Evolutionary conservation across 2,888 invertebrate species (phyloP).

Genomic region (Diogma glabrata): DNA sequence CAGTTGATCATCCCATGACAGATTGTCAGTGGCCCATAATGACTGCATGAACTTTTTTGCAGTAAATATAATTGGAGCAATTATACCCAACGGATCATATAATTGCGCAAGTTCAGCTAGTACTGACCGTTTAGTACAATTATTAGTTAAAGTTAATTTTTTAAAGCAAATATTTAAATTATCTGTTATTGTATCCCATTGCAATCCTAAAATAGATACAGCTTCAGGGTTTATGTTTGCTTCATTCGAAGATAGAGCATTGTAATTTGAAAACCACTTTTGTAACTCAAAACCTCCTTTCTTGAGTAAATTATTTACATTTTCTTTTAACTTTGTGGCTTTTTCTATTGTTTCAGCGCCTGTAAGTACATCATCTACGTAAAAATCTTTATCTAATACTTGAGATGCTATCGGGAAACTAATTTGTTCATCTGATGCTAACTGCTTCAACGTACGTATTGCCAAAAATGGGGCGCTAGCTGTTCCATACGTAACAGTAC

Average conservation of each 20-base stretch:
- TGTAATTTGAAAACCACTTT: not conserved
- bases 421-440: not conserved
- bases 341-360: not conserved
- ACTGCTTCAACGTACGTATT: not conserved
- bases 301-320: not conserved
- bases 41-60: not conserved
- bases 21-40: not conserved
- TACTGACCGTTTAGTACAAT: not conserved
- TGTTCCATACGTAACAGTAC: too few relatives aligned
- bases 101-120: not conserved
- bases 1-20: not conserved
- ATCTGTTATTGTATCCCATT: not conserved
- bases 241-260: not conserved
- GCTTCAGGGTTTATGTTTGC: not conserved
- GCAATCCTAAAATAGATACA: not conserved
- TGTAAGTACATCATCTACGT: not conserved
- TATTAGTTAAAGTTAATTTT: not conserved
- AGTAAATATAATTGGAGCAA: not conserved
- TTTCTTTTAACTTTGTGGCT: not conserved
- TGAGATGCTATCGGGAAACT: not conserved
- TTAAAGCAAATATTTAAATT: not conserved
- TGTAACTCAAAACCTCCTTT: not conserved
- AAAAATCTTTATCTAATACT: not conserved
- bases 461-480: too few relatives aligned
- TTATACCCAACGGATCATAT: not conserved